A percentile compares a stretch with the other conserved stretches of the same genome.
phyloP scores from a whole-genome alignment of 2,888 invertebrate genomes.

The Arge pagana region DNA sequence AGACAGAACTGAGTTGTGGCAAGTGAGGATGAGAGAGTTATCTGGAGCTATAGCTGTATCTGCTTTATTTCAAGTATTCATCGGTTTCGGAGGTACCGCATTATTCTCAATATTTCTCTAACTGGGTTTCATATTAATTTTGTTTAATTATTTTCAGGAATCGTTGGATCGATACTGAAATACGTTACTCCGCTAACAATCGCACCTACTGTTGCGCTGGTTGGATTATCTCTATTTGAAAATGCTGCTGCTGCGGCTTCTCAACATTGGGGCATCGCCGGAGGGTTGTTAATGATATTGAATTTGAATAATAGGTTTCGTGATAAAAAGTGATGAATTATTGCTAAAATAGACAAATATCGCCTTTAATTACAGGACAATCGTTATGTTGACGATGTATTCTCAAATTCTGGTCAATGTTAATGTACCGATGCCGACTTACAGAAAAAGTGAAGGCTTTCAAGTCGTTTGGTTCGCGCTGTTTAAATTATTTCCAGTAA shows the following conservation, averaged over 20 bases:
- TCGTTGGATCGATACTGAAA: slow-evolving; percentile 74
- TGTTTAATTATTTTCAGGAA: slow-evolving; percentile 65
- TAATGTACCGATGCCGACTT: slow-evolving; percentile 65
- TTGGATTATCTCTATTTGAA: slow-evolving; percentile 81
- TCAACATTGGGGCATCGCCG: slow-evolving; percentile 82
- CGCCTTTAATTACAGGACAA: slow-evolving; percentile 70
- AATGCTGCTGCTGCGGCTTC: slow-evolving; percentile 82
- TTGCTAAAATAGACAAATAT: not conserved
- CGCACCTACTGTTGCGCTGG: slow-evolving; percentile 80
- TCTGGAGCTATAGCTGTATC: slow-evolving; percentile 84
- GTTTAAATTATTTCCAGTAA: slow-evolving; percentile 81
- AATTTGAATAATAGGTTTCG: not conserved
- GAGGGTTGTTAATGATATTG: slow-evolving; percentile 64
- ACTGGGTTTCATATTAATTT: slow-evolving; percentile 29
- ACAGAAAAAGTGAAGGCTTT: slow-evolving; percentile 64
- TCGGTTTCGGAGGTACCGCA: slow-evolving; percentile 62
- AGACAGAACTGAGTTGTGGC: slow-evolving; percentile 70
- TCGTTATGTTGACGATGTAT: slow-evolving; percentile 74
- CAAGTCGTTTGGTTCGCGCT: slow-evolving; percentile 68
- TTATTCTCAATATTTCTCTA: not conserved
- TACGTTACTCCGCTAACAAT: slow-evolving; percentile 84
- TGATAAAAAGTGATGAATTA: not conserved
- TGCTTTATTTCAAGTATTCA: slow-evolving; percentile 74
- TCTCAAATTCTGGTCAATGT: slow-evolving; percentile 78
- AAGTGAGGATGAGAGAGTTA: slow-evolving; percentile 75